phyloP scores from a whole-genome alignment of 2,113 vertebrate genomes.

The Hippocampus barbouri region DNA sequence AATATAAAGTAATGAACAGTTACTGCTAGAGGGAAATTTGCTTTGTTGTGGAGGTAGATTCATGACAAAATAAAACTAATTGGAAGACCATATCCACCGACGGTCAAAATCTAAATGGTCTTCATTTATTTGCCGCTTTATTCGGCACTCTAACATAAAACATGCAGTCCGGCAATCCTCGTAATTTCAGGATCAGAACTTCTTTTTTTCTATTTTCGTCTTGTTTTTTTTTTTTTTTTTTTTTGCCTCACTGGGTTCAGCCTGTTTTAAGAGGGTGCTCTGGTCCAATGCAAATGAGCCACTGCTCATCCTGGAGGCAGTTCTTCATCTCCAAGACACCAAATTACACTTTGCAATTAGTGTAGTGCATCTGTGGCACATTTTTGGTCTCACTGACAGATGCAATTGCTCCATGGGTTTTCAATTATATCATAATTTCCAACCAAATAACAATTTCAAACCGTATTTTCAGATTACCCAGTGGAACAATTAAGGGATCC shows the following conservation, averaged over 20 bases:
- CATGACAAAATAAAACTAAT: neutral
- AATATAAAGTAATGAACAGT: neutral
- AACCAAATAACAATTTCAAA: neutral
- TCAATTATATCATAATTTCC: neutral
- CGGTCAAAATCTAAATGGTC: neutral
- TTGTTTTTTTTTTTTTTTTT: neutral
- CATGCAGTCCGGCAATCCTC: neutral
- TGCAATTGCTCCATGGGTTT: neutral
- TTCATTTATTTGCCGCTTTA: neutral
- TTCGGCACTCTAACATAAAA: neutral
- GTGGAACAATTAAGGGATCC: neutral
- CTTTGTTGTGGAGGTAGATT: neutral
- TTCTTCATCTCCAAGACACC: neutral
- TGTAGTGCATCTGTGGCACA: neutral
- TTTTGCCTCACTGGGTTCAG: neutral
- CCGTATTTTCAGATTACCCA: conserved; percentile 21
- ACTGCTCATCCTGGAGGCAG: neutral
- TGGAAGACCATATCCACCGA: neutral
- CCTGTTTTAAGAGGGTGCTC: neutral
- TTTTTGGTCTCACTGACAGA: neutral
- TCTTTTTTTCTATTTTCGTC: too few species aligned
- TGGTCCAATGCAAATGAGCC: neutral
- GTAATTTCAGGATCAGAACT: neutral
- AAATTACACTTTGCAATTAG: neutral
- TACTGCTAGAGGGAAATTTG: neutral